These are phyloP conservation scores for Thrips palmi DNA, from an alignment of 1,140 invertebrate species.

Conservation along the genomic window DNA sequence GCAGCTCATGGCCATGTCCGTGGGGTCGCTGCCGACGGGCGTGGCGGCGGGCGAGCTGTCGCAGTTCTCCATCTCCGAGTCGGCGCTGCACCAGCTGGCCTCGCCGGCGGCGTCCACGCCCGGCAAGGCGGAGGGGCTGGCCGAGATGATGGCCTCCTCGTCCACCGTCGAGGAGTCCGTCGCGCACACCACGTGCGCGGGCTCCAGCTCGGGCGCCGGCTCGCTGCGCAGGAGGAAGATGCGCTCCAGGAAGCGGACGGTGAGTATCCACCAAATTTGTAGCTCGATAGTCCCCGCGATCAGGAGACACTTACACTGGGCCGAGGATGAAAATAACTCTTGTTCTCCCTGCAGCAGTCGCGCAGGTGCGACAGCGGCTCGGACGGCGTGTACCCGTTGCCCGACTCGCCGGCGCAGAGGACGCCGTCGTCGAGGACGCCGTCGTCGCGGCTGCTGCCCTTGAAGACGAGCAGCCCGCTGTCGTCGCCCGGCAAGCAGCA, in stretches of 20 bases:
- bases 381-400: conserved; percentile 23
- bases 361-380: conserved; percentile 40
- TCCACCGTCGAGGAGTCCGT: conserved; percentile 39
- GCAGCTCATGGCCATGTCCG: too few species aligned
- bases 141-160: conserved; percentile 25
- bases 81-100: conserved; percentile 52
- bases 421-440: too few species aligned
- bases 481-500: too few species aligned
- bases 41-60: conserved; percentile 23
- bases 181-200: conserved; percentile 25
- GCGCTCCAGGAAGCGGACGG: conserved; percentile 39
- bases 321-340: too few species aligned
- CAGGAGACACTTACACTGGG: too few species aligned
- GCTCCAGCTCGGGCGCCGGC: conserved; percentile 28
- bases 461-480: too few species aligned
- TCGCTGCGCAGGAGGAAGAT: conserved; percentile 43
- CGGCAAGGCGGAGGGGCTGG: too few species aligned
- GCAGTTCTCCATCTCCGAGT: conserved; percentile 65
- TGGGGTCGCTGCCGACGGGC: conserved; percentile 30
- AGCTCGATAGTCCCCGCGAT: too few species aligned
- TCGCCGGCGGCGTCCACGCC: conserved; percentile 13
- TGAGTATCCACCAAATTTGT: too few species aligned
- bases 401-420: too few species aligned
- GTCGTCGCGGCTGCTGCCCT: too few species aligned
- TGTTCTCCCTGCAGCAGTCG: too few species aligned